Evolutionary conservation across 2,888 invertebrate genomes (phyloP), one percentile per base, ranked within the genome.

Genomic region (Sinodicranocentrus sp.): DNA sequence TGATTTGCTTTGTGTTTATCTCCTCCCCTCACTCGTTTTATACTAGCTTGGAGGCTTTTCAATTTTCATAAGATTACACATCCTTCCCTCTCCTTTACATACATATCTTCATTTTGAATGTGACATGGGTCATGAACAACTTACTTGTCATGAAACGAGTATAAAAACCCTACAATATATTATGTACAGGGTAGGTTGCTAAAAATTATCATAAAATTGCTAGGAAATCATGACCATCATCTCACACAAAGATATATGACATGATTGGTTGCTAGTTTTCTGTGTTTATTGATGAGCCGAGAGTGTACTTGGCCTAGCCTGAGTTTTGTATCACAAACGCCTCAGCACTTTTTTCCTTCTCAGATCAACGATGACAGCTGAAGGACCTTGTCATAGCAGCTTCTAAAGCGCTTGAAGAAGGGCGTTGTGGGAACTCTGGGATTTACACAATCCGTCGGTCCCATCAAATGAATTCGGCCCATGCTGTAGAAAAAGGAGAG

Each of bases 391-490:
- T 87, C 84, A 54, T 84, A 85, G 59, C 88, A 88, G 70, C 79
- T 78, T 48, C 82, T 75, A 65, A 88, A 88, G 54, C 86, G 84
- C 63, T 85, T 85, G 80, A 70, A 86, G 72, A 86, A 86, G 26
- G 85, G 86, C 6, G 87, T 88, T 63, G 79, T 71, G 33, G 84
- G 67, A 39, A 87, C 87, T 70, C 84, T 54, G 21, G 86, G 86
- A 72, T 87, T 84, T 23, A 71, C 84, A 73, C 88, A 87, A 57
- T 86, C 87, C 17, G 77, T 78, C 1, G 85, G 72, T 33, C 88
- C 88, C 86, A 88, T 87, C 63, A 88, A 67, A 71, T 88, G 88
- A 52, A 88, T 88, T 73, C 87, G 70, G 25, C 88, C 87, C 80
- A 88, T 82, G 70, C 86, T 86, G 44, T n/a, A n/a, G n/a, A n/a